Conservation (phyloP, 2,797 vertebrate genomes). For the Silurus aristotelis region DNA sequence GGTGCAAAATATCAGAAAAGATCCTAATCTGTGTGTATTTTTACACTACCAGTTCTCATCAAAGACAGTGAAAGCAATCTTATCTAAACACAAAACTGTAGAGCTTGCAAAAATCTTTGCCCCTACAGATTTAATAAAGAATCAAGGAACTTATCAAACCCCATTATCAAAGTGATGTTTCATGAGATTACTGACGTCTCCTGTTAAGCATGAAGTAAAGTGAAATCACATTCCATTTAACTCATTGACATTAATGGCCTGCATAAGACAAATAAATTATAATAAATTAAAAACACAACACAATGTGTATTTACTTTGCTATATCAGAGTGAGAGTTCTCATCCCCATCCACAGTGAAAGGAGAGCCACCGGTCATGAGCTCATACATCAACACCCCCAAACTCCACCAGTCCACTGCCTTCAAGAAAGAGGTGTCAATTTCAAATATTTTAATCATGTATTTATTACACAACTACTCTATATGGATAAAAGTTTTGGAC, state of each 20-base stretch:
- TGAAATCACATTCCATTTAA: no score
- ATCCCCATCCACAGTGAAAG: slow-evolving; percentile 96
- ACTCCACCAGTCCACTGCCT: slow-evolving; percentile 99
- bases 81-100: neutral
- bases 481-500: no score
- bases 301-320: slow-evolving; percentile 81
- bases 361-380: slow-evolving; percentile 93
- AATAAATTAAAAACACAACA: neutral
- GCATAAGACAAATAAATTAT: neutral
- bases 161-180: neutral
- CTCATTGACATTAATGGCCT: neutral
- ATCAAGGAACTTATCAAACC: neutral
- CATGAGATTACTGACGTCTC: neutral
- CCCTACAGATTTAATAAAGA: neutral
- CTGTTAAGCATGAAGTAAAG: neutral
- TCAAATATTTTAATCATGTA: neutral
- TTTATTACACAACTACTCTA: neutral
- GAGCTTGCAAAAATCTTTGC: neutral
- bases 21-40: neutral
- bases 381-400: slow-evolving; percentile 98
- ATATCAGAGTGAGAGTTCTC: slow-evolving; percentile 98
- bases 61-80: neutral
- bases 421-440: slow-evolving; percentile 39
- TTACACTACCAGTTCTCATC: neutral
- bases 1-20: neutral